Conservation (phyloP, 2,113 vertebrate genomes). For the Ramphastos sulfuratus region DNA sequence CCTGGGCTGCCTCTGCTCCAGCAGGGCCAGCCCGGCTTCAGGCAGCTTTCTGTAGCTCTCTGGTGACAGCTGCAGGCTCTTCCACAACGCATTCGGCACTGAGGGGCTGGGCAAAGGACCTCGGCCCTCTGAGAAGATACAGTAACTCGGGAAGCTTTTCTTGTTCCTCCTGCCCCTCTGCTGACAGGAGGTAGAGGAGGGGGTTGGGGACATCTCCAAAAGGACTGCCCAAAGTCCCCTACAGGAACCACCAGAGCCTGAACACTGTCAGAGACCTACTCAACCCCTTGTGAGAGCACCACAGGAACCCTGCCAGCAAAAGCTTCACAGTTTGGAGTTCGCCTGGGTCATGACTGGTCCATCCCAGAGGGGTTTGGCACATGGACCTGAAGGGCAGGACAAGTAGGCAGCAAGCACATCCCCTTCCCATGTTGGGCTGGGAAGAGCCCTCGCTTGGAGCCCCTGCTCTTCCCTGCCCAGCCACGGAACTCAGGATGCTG, state of each 20-base stretch:
- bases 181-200: neutral
- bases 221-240: neutral
- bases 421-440: neutral
- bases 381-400: neutral
- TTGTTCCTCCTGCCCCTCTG: neutral
- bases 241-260: neutral
- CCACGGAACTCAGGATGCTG: neutral
- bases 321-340: conserved; percentile 11
- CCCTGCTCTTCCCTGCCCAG: neutral
- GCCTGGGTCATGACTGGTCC: neutral
- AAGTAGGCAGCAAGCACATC: rapidly evolving
- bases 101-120: neutral
- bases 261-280: neutral
- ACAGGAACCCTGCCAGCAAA: neutral
- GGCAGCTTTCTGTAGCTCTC: neutral
- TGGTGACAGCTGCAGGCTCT: neutral
- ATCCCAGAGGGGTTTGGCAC: conserved; percentile 16
- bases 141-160: neutral
- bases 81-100: neutral
- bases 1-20: neutral
- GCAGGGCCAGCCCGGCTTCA: neutral
- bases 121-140: neutral
- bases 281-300: neutral
- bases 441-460: neutral
- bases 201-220: neutral